Evolutionary conservation across 2,888 invertebrate species (phyloP), one percentile per base, ranked within the genome.

Genomic region (Dryomyza anilis): DNA sequence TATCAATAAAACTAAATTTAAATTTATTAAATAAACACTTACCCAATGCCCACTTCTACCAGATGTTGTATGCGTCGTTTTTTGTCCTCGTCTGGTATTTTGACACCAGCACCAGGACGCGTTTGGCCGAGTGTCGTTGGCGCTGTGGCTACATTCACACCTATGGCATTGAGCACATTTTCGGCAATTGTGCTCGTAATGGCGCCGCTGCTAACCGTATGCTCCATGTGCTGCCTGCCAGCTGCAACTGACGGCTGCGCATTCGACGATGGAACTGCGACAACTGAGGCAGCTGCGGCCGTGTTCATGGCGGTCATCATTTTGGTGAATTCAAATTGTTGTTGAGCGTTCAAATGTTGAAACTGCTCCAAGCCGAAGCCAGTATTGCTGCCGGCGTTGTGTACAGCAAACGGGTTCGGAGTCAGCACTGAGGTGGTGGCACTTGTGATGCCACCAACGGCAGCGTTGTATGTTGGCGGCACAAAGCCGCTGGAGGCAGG

Each of bases 1-100:
- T n/a, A n/a, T n/a, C n/a, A n/a, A n/a, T n/a, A n/a, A n/a, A n/a
- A n/a, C n/a, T n/a, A n/a, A n/a, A n/a, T n/a, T n/a, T n/a, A n/a
- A n/a, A n/a, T n/a, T n/a, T n/a, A n/a, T n/a, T n/a, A n/a, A n/a
- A n/a, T n/a, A n/a, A n/a, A n/a, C n/a, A n/a, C 78, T 74, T 63
- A 83, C 83, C 82, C 76, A 46, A 83, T 71, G 23, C 80, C 80
- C 36, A 77, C 69, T 67, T 82, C 83, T n/a, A 83, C 81, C 53
- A 82, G 76, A 53, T 79, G 77, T 68, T 82, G 80, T 56, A 83
- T 76, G 14, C 79, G 77, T 19, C 74, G 72, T 70, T 82, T 71
- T 67, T 81, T 80, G 7, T 81, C 82, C 30, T 81, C 81, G 61
- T 80, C 77, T 19, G 76, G 76, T 30, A 67, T 62, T 48, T 76